Base-by-base conservation (phyloP, 1,140 invertebrate species). In the Archegozetes longisetosus region DNA sequence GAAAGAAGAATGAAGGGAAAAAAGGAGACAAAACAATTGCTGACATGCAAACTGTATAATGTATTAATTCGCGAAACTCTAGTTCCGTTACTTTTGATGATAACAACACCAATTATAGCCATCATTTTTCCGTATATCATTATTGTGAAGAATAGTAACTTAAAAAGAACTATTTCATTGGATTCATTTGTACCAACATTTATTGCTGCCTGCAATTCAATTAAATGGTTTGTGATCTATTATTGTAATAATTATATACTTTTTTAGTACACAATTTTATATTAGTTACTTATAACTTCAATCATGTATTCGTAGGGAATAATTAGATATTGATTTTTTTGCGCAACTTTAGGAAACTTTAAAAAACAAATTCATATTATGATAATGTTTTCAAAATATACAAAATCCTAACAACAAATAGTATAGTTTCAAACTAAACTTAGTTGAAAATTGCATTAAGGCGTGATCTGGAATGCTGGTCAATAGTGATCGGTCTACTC, bases 101-200 rank as follows among this genome's bases (percentile, higher is more conserved):
- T 60, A 4, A 20, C 40, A 4, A 29, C 58, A 22, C 51, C 53
- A 13, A 60, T 57, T 57, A 25, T 27, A n/a, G 53, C 46, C 9
- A 60, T 60, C n/a, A 9, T 60, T n/a, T 25, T 56, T 14, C 51
- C 58, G 24, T 60, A 60, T 50, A 55, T 55, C 22, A 32, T 60
- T 3, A 22, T 60, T 24, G 17, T 57, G n/a, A 23, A 59, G 47
- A 55, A 47, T 61, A 47, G 20, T 28, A 26, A 49, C n/a, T 24
- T 58, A 6, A 50, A 17, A 1, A 1, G 3, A 24, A 40, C 48
- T 17, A 49, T 58, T 25, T 14, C 14, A 3, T 12, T 32, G 25
- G 1, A 20, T 22, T 20, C 57, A 3, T 4, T 51, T 9, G 20
- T 12, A 22, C 14, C 26, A n/a, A 3, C 49, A 2, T 9, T 51